Evolutionary conservation across 2,113 vertebrate genomes (phyloP).

Genomic region (Brevimyrus niger): DNA sequence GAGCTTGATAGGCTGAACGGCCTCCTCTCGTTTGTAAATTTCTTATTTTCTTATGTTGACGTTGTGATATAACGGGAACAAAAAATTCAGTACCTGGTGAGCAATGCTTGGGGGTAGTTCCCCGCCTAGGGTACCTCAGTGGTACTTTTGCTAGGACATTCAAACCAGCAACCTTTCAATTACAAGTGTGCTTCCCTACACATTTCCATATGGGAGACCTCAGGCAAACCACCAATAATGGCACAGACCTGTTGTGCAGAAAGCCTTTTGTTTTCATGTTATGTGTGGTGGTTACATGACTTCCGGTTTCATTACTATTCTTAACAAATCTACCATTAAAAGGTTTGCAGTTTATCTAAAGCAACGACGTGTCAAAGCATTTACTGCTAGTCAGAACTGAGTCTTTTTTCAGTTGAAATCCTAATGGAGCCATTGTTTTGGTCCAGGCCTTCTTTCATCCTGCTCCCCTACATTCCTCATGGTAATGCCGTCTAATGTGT

Average conservation of each 20-base stretch:
- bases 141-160: too few relatives aligned
- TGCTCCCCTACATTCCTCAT: slow-evolving; percentile 55
- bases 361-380: slow-evolving; percentile 40
- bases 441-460: slow-evolving; percentile 43
- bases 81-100: too few relatives aligned
- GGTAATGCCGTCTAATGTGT: slow-evolving; percentile 49
- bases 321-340: slow-evolving; percentile 14
- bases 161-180: too few relatives aligned
- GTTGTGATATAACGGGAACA: too few relatives aligned
- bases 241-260: neutral
- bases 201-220: neutral
- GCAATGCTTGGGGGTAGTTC: too few relatives aligned
- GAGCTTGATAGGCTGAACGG: too few relatives aligned
- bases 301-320: slow-evolving; percentile 18
- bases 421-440: slow-evolving; percentile 48
- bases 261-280: neutral
- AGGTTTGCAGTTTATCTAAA: slow-evolving; percentile 32
- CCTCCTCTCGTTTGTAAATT: too few relatives aligned
- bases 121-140: too few relatives aligned
- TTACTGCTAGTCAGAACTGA: slow-evolving; percentile 25
- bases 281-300: neutral
- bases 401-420: slow-evolving; percentile 37
- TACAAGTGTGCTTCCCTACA: too few relatives aligned
- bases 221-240: neutral
- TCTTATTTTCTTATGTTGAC: too few relatives aligned